phyloP scores from a whole-genome alignment of 2,888 invertebrate genomes.

The Buathra laborator region DNA sequence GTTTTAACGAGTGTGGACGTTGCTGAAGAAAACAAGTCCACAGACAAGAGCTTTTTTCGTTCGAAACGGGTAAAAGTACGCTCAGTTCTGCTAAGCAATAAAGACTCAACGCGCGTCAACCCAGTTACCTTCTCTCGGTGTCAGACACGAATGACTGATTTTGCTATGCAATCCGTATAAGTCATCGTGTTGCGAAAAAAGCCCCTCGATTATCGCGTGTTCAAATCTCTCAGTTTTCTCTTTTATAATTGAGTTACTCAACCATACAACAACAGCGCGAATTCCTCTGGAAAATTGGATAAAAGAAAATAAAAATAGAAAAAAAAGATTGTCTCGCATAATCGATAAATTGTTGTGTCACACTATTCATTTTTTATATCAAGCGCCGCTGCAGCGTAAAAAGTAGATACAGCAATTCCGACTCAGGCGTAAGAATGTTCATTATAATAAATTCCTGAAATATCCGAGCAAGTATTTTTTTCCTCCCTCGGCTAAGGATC shows the following conservation, averaged over 20 bases:
- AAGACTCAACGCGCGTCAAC: neutral
- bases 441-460: constrained; percentile 47
- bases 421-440: constrained; percentile 25
- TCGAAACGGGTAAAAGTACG: neutral
- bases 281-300: no score
- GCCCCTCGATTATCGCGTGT: no score
- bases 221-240: neutral
- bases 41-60: constrained; percentile 7
- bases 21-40: constrained; percentile 28
- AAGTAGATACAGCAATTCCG: neutral
- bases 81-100: constrained; percentile 9
- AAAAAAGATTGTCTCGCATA: neutral
- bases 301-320: neutral
- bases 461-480: constrained; percentile 19
- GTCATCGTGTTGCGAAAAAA: no score
- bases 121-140: neutral
- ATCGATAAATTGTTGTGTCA: constrained; percentile 1
- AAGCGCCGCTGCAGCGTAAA: neutral
- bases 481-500: constrained; percentile 32
- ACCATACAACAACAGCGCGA: no score
- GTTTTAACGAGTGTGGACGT: constrained; percentile 27
- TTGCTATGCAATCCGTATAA: no score
- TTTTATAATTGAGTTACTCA: constrained; percentile 4
- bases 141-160: no score
- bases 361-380: neutral